Percentiles rank a stretch among this genome's conserved stretches.
These are phyloP conservation scores for Herpailurus yagouaroundi DNA, from an alignment of 2,113 vertebrate genomes.

Conservation along the genomic window DNA sequence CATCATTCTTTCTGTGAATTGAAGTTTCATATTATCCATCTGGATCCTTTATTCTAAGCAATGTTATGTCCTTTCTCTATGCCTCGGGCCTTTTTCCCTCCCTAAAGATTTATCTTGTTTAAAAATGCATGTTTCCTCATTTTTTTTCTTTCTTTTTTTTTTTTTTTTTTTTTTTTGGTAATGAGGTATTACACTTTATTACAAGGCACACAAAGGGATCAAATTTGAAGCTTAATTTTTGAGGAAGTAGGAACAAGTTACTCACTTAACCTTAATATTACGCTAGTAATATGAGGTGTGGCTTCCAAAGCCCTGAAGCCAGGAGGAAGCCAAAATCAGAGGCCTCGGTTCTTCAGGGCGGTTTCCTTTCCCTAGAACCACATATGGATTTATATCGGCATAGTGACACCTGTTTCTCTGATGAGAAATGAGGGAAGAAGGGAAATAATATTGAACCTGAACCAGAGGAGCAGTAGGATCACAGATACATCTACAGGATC, in stretches of 20 bases:
- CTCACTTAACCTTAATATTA: background rate
- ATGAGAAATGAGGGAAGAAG: background rate
- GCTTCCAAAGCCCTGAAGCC: too few relatives aligned
- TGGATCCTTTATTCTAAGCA: conserved; percentile 29
- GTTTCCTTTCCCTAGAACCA: background rate
- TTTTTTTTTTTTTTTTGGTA: background rate
- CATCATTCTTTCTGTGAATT: background rate
- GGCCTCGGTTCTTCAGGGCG: background rate
- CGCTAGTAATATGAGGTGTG: background rate
- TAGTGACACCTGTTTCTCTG: background rate
- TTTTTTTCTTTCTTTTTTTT: background rate
- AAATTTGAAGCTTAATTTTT: background rate
- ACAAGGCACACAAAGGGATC: background rate
- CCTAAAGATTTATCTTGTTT: background rate
- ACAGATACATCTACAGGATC: accelerated
- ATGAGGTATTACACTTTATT: background rate
- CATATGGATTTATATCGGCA: background rate
- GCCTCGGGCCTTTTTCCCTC: background rate
- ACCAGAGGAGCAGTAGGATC: background rate
- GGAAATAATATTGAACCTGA: background rate
- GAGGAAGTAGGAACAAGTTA: background rate
- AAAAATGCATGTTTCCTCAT: conserved; percentile 42
- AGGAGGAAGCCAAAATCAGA: background rate
- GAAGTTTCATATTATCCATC: conserved; percentile 1
- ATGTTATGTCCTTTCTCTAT: background rate